Evolutionary conservation across 2,888 invertebrate genomes (phyloP), one percentile per base, ranked within the genome.

Genomic region (Sylvicola cinctus): DNA sequence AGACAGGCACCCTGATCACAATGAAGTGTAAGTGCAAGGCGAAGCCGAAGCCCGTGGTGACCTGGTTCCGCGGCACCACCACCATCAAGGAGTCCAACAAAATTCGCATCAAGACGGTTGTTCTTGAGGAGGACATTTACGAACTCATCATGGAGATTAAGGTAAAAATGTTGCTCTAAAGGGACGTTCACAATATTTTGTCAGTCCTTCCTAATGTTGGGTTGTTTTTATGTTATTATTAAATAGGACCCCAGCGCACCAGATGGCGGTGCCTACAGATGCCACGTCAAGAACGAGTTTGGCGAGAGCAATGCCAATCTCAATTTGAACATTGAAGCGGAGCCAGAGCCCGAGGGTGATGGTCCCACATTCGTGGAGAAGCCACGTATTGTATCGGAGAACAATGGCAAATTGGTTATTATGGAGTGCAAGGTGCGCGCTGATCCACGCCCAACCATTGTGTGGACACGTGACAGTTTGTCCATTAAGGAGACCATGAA

Each of bases 221-320:
- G 11, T 25, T 4, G 26, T 23, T 6, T 6, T 29, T 31, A 29
- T 27, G 11, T 36, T 32, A 41, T 39, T 34, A 52, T 56, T 26
- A 20, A 15, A 26, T 48, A 85, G 83, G 78, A 81, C 54, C 83
- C 83, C 15, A 63, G 74, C 33, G 74, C 74, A 40, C 66, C 73
- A 15, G 87, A 88, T 51, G 83, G 83, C 39, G 87, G 87, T 28
- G 73, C 79, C 27, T 88, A 87, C 57, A 79, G 90, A 53, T 93
- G 95, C 61, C 83, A 90, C 56, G 87, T 91, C 39, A 78, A 79
- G 61, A 96, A 93, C 55, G 85, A 90, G 59, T 85, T 74, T 54
- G 96, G 96, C 40, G 95, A 95, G 64, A 85, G 88, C 48, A 93
- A 91, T 57, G 91, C 93, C 40, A 93, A 93, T 58, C 68, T 96